Evolutionary conservation across 2,888 invertebrate species (phyloP).

Genomic region (Anagyrus pseudococci): DNA sequence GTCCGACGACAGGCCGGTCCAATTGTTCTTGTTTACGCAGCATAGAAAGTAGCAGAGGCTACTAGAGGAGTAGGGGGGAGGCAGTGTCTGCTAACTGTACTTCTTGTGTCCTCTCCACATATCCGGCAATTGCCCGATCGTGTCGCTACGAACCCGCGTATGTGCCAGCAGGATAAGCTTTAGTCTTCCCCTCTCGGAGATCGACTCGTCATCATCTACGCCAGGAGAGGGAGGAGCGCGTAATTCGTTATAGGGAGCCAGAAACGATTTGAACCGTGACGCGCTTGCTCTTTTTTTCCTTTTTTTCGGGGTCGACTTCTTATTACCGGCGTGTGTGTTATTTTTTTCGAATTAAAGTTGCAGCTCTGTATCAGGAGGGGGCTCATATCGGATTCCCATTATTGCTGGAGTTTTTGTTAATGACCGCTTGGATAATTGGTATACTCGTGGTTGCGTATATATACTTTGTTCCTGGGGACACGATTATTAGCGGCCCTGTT

Average conservation of each 20-base stretch:
- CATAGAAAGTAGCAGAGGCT: constrained; percentile 20
- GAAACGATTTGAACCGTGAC: constrained; percentile 15
- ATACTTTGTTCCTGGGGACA: too few relatives aligned
- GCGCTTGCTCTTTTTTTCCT: neutral
- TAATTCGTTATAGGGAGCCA: constrained; percentile 10
- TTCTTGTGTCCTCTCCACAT: too few relatives aligned
- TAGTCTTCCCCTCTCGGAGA: neutral
- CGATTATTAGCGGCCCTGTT: too few relatives aligned
- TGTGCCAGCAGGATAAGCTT: constrained; percentile 4
- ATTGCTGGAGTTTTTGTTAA: too few relatives aligned
- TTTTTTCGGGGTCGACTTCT: constrained; percentile 20
- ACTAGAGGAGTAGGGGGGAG: too few relatives aligned
- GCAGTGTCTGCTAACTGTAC: constrained; percentile 23
- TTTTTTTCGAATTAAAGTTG: too few relatives aligned
- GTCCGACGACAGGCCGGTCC: neutral
- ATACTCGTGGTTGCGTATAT: too few relatives aligned
- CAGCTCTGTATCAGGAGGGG: too few relatives aligned
- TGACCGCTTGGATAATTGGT: too few relatives aligned
- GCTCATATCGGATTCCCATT: too few relatives aligned
- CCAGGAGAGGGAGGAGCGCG: neutral
- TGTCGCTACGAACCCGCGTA: neutral
- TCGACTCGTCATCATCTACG: constrained; percentile 23
- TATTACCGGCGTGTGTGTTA: too few relatives aligned
- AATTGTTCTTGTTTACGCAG: constrained; percentile 31
- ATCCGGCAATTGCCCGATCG: neutral